Conservation (phyloP, 2,888 invertebrate species). For the Rhagonycha fulva region DNA sequence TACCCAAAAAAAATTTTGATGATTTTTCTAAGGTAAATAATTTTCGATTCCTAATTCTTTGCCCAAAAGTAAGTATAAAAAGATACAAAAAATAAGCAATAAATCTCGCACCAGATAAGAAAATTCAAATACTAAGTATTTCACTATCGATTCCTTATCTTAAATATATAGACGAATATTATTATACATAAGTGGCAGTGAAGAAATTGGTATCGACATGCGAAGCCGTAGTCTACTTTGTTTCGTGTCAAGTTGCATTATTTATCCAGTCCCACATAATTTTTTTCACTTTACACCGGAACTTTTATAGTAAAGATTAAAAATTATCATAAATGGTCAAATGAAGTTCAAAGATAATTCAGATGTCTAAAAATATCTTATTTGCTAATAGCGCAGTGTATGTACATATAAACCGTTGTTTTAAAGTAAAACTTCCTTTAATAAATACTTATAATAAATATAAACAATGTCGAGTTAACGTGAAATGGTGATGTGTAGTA, state of each 20-base stretch:
- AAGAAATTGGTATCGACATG: constrained; percentile 14
- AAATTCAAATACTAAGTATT: neutral
- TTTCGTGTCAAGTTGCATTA: constrained; percentile 16
- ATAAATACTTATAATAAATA: neutral
- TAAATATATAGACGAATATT: neutral
- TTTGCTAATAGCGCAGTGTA: neutral
- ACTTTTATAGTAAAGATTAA: neutral
- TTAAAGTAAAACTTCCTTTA: neutral
- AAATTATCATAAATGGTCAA: neutral
- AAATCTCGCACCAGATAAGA: neutral
- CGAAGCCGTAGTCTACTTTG: constrained; percentile 12
- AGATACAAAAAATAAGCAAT: neutral
- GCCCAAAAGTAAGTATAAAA: neutral
- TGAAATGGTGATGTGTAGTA: neutral
- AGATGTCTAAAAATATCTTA: neutral
- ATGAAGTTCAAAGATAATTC: constrained; percentile 8
- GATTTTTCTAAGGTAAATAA: neutral
- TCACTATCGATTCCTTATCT: neutral
- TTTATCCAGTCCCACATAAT: neutral
- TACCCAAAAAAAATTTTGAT: neutral
- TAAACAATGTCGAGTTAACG: neutral
- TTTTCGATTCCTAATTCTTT: too few species aligned
- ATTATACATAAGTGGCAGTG: constrained; percentile 7
- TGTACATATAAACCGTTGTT: neutral
- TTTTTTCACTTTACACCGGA: neutral